A percentile compares a stretch with the other conserved stretches of the same genome.
These are phyloP conservation scores for Erebia epiphron DNA, from an alignment of 2,888 invertebrate genomes.

Conservation along the genomic window DNA sequence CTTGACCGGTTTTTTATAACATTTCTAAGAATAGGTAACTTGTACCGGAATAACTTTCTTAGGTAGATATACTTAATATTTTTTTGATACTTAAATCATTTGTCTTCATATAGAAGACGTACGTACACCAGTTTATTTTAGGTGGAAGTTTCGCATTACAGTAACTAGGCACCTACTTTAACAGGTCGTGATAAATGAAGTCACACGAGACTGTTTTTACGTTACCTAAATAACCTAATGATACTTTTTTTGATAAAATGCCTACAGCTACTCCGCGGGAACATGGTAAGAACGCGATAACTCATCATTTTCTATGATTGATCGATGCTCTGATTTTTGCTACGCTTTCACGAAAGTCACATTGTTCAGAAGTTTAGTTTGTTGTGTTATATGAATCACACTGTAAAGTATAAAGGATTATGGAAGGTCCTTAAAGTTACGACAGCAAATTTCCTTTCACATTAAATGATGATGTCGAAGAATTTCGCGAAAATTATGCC, in stretches of 20 bases:
- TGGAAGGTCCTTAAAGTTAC: constrained; percentile 27
- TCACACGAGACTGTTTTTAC: constrained; percentile 15
- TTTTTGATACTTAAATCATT: not conserved
- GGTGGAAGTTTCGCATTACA: constrained; percentile 9
- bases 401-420: constrained; percentile 28
- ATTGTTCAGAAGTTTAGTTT: constrained; percentile 14
- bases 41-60: not conserved
- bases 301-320: constrained; percentile 30
- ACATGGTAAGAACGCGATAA: constrained; percentile 10
- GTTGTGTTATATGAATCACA: constrained; percentile 9
- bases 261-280: not conserved
- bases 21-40: not conserved
- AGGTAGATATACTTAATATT: not conserved
- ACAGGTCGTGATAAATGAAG: constrained; percentile 20
- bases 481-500: constrained; percentile 27
- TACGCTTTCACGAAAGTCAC: constrained; percentile 26
- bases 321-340: constrained; percentile 43
- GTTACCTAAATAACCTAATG: constrained; percentile 18
- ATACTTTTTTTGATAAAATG: constrained; percentile 21
- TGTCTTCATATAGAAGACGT: constrained; percentile 12
- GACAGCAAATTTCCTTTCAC: constrained; percentile 32
- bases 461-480: constrained; percentile 33
- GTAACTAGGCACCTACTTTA: constrained; percentile 9
- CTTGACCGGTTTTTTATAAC: no score
- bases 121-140: constrained; percentile 3